Base-by-base conservation (phyloP, 2,113 vertebrate genomes). In the Anoura caudifer region DNA sequence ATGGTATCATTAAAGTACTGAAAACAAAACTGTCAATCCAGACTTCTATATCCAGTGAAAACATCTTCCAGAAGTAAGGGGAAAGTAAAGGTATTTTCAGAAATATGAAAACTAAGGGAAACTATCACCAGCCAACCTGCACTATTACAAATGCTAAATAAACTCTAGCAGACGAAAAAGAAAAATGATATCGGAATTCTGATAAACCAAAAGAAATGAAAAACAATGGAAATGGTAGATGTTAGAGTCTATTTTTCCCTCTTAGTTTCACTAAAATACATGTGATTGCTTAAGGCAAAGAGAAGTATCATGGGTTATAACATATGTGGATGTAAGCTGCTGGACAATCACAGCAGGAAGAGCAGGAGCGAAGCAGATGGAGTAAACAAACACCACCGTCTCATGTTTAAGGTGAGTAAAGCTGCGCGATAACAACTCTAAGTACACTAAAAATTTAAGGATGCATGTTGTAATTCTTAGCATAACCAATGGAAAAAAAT, bases 41-140 rank as follows among this genome's bases (percentile, higher is more conserved):
- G 45, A 90, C 67, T 91, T 87, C 47, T 94, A 50, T n/a, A 81
- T 70, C 33, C 52, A 77, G 67, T 73, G 41, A 88, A 92, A 88
- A 65, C 36, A 43, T 45, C 31, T 91, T 63, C 73, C 24, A 80
- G 11, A 24, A 95, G 70, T 92, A 36, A 92, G 76, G 16, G 33
- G 50, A n/a, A 73, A 90, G 33, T 77, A 77, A 83, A 92, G 43
- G 43, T 41, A 38, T 54, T 84, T 93, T 43, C 59, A 89, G 61
- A 89, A 92, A 89, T 36, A 89, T 10, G 4, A 88, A 95, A 84
- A 79, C 61, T 70, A 70, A 89, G 70, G 45, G 73, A 70, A 77
- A 91, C 15, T 26, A 86, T 70, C 12, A 72, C 50, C 52, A 79
- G 26, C 5, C 22, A 84, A 59, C 7, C 22, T 22, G 15, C 7